Conservation (phyloP, 1,140 invertebrate species). For the Drosophila gunungcola region DNA sequence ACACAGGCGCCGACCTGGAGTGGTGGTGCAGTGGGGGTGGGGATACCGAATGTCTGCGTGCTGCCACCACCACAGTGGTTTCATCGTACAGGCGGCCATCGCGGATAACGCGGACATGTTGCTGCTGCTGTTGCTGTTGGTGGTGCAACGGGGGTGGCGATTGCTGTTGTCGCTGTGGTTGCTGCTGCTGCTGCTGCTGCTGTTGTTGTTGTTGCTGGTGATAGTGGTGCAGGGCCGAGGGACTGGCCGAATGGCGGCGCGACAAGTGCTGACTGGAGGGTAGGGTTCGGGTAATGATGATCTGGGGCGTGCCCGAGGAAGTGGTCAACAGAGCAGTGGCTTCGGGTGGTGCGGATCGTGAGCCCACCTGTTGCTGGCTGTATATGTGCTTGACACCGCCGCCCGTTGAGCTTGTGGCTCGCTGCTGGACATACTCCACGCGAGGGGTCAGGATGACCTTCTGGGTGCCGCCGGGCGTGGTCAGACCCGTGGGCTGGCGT, state of each 20-base stretch:
- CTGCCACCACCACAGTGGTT: conserved; percentile 39
- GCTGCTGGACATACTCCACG: conserved; percentile 73
- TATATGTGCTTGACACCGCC: conserved; percentile 60
- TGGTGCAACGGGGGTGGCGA: conserved; percentile 74
- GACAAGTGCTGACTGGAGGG: conserved; percentile 61
- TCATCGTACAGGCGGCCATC: conserved; percentile 81
- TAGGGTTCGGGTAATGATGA: conserved; percentile 73
- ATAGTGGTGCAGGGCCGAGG: conserved; percentile 57
- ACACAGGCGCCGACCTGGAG: conserved; percentile 73
- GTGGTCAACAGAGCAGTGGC: conserved; percentile 42
- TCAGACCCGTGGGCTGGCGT: conserved; percentile 66
- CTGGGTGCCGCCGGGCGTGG: conserved; percentile 67
- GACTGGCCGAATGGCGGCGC: conserved; percentile 76
- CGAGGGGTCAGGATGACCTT: conserved; percentile 81
- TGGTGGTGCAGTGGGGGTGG: conserved; percentile 78
- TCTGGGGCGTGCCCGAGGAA: conserved; percentile 53
- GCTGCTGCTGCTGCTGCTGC: conserved; percentile 29
- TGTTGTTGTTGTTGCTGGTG: conserved; percentile 21
- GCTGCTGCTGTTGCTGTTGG: conserved; percentile 58
- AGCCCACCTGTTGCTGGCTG: conserved; percentile 33
- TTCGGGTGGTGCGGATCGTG: conserved; percentile 16
- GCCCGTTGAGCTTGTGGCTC: conserved; percentile 37
- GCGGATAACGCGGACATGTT: conserved; percentile 80
- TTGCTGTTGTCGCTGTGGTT: conserved; percentile 31
- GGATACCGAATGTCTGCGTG: conserved; percentile 71